Percentiles rank a stretch among this genome's conserved stretches.
These are phyloP conservation scores for Chrysolina oricalcia DNA, from an alignment of 2,888 invertebrate genomes.

Conservation along the genomic window DNA sequence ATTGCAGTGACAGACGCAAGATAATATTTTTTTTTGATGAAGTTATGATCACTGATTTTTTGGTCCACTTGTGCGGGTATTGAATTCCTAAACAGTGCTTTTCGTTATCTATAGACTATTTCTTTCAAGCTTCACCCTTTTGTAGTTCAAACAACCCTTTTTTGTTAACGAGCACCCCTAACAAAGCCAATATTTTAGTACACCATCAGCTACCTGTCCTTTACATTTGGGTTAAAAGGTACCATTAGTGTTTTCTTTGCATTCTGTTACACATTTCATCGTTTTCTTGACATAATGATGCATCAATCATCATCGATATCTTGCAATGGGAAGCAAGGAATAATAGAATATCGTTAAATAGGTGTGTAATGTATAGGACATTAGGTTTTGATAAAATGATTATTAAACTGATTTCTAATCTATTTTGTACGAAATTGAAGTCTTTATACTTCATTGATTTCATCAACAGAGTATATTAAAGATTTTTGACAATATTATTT, in stretches of 20 bases:
- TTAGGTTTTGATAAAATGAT: not conserved
- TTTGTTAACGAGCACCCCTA: slow-evolving; percentile 40
- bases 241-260: slow-evolving; percentile 39
- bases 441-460: not conserved
- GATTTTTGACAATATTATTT: too few species aligned
- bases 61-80: not conserved
- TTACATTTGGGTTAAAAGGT: slow-evolving; percentile 40
- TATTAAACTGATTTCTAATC: not conserved
- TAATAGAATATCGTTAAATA: slow-evolving; percentile 17
- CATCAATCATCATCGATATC: slow-evolving; percentile 38
- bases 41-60: not conserved
- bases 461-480: too few species aligned
- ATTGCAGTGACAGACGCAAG: not conserved
- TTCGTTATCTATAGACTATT: slow-evolving; percentile 18
- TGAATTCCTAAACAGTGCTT: slow-evolving; percentile 4
- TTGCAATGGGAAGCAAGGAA: not conserved
- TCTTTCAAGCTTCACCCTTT: slow-evolving; percentile 41
- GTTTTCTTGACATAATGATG: slow-evolving; percentile 27
- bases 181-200: slow-evolving; percentile 37
- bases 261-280: slow-evolving; percentile 34
- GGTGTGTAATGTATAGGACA: slow-evolving; percentile 8
- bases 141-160: slow-evolving; percentile 51
- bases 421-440: not conserved
- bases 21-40: not conserved
- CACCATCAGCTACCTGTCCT: slow-evolving; percentile 36